phyloP scores from a whole-genome alignment of 2,888 invertebrate genomes.

The Oeneis ivallda region DNA sequence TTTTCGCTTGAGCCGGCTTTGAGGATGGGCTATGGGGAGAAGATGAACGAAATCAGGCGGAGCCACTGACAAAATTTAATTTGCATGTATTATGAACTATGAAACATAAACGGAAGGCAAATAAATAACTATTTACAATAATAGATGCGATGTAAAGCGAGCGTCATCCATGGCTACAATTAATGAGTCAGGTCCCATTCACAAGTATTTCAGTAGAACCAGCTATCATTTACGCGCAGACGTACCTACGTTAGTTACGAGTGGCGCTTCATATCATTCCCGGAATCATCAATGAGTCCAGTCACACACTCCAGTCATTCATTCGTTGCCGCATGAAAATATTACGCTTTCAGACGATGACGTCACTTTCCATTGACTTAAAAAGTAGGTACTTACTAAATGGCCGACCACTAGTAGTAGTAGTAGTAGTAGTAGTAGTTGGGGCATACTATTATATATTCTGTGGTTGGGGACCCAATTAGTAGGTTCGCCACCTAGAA shows the following conservation, averaged over 20 bases:
- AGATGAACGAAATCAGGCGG: not conserved
- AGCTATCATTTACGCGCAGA: constrained; percentile 30
- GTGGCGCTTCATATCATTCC: constrained; percentile 49
- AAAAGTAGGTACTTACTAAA: not conserved
- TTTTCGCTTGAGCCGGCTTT: not conserved
- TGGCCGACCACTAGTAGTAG: too few species aligned
- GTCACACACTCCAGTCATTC: constrained; percentile 46
- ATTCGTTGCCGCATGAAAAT: constrained; percentile 41
- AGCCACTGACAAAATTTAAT: not conserved
- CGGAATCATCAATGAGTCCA: constrained; percentile 60
- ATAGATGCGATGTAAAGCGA: not conserved
- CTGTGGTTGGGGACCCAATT: too few species aligned
- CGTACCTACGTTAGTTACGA: constrained; percentile 31
- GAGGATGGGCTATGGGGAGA: not conserved
- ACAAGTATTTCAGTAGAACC: constrained; percentile 36
- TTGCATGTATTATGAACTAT: not conserved
- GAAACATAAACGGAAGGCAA: constrained; percentile 6
- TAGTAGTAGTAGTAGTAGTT: too few species aligned
- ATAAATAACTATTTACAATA: constrained; percentile 18
- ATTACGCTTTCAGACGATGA: constrained; percentile 45
- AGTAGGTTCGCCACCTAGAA: too few species aligned
- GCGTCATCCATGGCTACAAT: constrained; percentile 19
- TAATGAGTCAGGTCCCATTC: constrained; percentile 36
- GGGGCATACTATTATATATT: too few species aligned
- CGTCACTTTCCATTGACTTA: constrained; percentile 31